A percentile compares a stretch with the other conserved stretches of the same genome.
phyloP scores from a whole-genome alignment of 2,113 vertebrate genomes.

The Eulemur macaco region DNA sequence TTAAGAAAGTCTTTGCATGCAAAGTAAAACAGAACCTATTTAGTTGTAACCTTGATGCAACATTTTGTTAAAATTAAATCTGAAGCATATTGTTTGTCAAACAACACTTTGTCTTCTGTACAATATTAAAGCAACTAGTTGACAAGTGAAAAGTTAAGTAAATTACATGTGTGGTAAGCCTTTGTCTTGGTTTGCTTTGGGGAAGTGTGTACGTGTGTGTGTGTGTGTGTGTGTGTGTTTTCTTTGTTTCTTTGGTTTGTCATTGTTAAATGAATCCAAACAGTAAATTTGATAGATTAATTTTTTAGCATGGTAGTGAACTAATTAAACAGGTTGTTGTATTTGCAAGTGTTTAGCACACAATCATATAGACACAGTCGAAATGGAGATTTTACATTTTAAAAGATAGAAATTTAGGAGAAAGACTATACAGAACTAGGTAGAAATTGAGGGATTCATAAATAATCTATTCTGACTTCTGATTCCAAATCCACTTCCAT shows the following conservation, averaged over 20 bases:
- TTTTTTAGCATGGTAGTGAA: not conserved
- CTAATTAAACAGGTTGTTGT: not conserved
- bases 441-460: not conserved
- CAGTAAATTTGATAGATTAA: not conserved
- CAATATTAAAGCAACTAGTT: conserved; percentile 4
- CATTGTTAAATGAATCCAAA: not conserved
- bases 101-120: not conserved
- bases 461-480: not conserved
- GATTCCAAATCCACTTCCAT: conserved; percentile 5
- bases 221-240: not conserved
- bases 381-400: not conserved
- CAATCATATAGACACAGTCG: not conserved
- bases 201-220: not conserved
- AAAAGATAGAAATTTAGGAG: not conserved
- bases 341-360: not conserved
- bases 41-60: not conserved
- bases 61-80: conserved; percentile 32
- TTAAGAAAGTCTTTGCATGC: not conserved
- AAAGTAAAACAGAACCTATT: not conserved
- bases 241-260: not conserved
- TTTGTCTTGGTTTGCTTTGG: conserved; percentile 6
- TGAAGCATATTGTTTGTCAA: conserved; percentile 8
- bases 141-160: conserved; percentile 22
- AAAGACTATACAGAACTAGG: not conserved
- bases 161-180: not conserved